Percentiles rank a stretch among this genome's conserved stretches.
These are phyloP conservation scores for Micropterix aruncella DNA, from an alignment of 2,888 invertebrate genomes.

Conservation along the genomic window DNA sequence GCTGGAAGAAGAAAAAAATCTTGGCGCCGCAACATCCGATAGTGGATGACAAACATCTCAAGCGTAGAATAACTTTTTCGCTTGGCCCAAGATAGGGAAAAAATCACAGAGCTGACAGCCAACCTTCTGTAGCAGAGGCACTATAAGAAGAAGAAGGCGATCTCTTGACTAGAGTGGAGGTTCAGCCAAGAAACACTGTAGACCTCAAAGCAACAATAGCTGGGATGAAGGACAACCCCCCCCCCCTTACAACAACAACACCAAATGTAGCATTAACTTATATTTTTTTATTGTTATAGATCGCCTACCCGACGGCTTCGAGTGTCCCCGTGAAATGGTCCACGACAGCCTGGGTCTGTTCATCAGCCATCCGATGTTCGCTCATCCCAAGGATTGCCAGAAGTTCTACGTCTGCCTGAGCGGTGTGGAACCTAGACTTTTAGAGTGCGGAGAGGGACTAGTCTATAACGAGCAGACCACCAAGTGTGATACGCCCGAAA, in stretches of 20 bases:
- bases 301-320: slow-evolving; percentile 70
- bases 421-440: slow-evolving; percentile 73
- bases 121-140: too few relatives aligned
- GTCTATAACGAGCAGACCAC: slow-evolving; percentile 82
- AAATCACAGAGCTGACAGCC: too few relatives aligned
- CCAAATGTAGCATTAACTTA: slow-evolving; percentile 1
- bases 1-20: too few relatives aligned
- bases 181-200: too few relatives aligned
- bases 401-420: slow-evolving; percentile 85
- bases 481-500: slow-evolving; percentile 80
- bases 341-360: slow-evolving; percentile 54
- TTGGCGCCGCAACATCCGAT: too few relatives aligned
- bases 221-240: too few relatives aligned
- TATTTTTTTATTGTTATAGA: slow-evolving; percentile 30
- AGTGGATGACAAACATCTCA: too few relatives aligned
- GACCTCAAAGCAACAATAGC: too few relatives aligned
- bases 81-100: too few relatives aligned
- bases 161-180: too few relatives aligned
- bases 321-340: slow-evolving; percentile 60
- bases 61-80: too few relatives aligned
- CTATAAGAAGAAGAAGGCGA: too few relatives aligned
- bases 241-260: slow-evolving; percentile 6
- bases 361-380: slow-evolving; percentile 72
- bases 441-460: slow-evolving; percentile 74
- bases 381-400: slow-evolving; percentile 80